Evolutionary conservation across 2,888 invertebrate genomes (phyloP), one percentile per base, ranked within the genome.

Genomic region (Autographa gamma): DNA sequence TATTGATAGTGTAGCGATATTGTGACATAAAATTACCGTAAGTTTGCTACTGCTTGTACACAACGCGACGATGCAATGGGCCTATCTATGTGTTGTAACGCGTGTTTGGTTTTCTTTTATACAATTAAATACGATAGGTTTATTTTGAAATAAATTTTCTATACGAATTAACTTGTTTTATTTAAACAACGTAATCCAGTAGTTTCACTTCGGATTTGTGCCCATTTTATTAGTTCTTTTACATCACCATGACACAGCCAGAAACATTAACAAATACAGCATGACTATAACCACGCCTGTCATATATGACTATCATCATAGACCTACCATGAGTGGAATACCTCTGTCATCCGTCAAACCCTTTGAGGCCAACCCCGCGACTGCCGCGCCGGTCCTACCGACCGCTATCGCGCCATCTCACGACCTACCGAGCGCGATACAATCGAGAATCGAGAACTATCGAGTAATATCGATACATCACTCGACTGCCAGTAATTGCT

Each of bases 401-500:
- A 79, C 72, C 76, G 68, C 70, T 79, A 81, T 79, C 85, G 60
- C 58, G 63, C 70, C 62, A 81, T 83, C 83, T 77, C 77, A 72
- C 79, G 74, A 74, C 68, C 76, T 64, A 71, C 71, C 74, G 75
- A 77, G 72, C 67, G 52, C 74, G 86, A 83, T 82, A 73, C 79
- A 74, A 83, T 85, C 84, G 79, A 73, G 62, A 66, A 66, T 78
- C 66, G 69, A 74, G 52, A 73, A 68, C 61, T 74, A 85, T 84
- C 88, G 67, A 74, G 52, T 74, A 68, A 62, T 74, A 85, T 84
- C 88, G 85, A 87, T 85, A 81, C 83, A 86, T 85, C 87, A 81
- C 77, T 76, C 77, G 83, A 62, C 80, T 80, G 83, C 82, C 80
- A 82, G 85, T 88, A 85, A 85, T 87, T 85, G 86, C 83, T 84